Percentiles rank a stretch among this genome's conserved stretches.
Evolutionary conservation across 1,140 invertebrate genomes (phyloP).

Genomic region (Penaeus chinensis): DNA sequence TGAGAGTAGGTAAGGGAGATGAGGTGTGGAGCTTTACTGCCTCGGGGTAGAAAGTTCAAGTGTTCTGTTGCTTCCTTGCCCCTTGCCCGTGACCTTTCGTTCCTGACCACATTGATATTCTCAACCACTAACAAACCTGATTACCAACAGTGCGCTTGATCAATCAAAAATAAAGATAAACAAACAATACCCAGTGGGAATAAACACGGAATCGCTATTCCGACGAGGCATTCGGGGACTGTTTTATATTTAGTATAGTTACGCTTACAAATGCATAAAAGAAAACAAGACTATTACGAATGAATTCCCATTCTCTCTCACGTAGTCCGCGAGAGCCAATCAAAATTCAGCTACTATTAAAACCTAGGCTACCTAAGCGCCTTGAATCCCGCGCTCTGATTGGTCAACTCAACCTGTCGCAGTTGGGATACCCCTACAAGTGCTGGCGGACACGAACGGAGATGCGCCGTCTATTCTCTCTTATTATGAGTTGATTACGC

Average conservation of each 20-base stretch:
- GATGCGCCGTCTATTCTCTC: slow-evolving; percentile 25
- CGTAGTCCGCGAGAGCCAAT: background rate
- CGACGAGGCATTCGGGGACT: too few relatives aligned
- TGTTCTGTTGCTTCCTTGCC: background rate
- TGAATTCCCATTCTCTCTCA: too few relatives aligned
- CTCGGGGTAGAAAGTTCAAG: slow-evolving; percentile 40
- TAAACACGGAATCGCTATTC: too few relatives aligned
- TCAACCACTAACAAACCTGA: too few relatives aligned
- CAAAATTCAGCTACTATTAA: slow-evolving; percentile 23
- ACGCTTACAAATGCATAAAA: too few relatives aligned
- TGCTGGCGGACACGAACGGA: slow-evolving; percentile 14
- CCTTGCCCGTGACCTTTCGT: slow-evolving; percentile 30
- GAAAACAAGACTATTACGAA: too few relatives aligned
- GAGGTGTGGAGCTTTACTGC: background rate
- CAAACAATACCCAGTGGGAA: too few relatives aligned
- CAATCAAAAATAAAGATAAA: background rate
- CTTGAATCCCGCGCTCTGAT: slow-evolving; percentile 15
- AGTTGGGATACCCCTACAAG: slow-evolving; percentile 44
- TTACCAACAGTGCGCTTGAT: background rate
- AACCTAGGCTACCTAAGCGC: slow-evolving; percentile 1
- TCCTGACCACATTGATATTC: background rate
- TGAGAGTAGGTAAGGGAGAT: background rate
- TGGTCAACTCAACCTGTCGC: slow-evolving; percentile 50
- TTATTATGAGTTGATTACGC: slow-evolving; percentile 28
- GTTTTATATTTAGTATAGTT: too few relatives aligned